Percentiles rank a stretch among this genome's conserved stretches.
phyloP scores from a whole-genome alignment of 2,888 invertebrate genomes.

The Sussaba pulchella region DNA sequence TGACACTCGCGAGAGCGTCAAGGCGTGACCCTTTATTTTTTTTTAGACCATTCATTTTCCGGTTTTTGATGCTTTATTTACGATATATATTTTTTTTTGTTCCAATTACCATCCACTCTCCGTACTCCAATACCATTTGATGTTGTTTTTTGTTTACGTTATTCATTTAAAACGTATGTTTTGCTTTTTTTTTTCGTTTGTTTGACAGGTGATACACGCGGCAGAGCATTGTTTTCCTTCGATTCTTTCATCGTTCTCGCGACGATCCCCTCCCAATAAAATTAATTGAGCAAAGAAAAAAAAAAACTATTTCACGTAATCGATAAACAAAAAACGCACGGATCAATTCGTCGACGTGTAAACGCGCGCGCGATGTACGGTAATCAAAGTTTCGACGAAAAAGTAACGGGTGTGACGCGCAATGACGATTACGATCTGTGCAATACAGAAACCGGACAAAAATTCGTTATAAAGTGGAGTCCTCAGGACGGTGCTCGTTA shows the following conservation, averaged over 20 bases:
- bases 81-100: too few relatives aligned
- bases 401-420: slow-evolving; percentile 56
- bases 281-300: not conserved
- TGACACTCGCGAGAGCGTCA: not conserved
- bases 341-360: not conserved
- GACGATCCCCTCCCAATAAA: not conserved
- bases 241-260: too few relatives aligned
- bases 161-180: not conserved
- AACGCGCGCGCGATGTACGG: slow-evolving; percentile 68
- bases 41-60: not conserved
- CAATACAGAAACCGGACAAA: slow-evolving; percentile 69
- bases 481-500: slow-evolving; percentile 71
- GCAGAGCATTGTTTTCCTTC: not conserved
- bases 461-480: slow-evolving; percentile 72
- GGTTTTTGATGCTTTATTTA: too few relatives aligned
- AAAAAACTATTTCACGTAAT: not conserved
- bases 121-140: too few relatives aligned
- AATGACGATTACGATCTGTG: slow-evolving; percentile 72
- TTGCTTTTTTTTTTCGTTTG: not conserved
- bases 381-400: slow-evolving; percentile 64
- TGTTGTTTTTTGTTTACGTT: not conserved
- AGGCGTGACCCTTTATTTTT: slow-evolving; percentile 4
- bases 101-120: too few relatives aligned
- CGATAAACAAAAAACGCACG: not conserved
- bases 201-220: not conserved